These are phyloP conservation scores for Phocides pigmalion DNA, from an alignment of 1,140 invertebrate species.

Conservation along the genomic window DNA sequence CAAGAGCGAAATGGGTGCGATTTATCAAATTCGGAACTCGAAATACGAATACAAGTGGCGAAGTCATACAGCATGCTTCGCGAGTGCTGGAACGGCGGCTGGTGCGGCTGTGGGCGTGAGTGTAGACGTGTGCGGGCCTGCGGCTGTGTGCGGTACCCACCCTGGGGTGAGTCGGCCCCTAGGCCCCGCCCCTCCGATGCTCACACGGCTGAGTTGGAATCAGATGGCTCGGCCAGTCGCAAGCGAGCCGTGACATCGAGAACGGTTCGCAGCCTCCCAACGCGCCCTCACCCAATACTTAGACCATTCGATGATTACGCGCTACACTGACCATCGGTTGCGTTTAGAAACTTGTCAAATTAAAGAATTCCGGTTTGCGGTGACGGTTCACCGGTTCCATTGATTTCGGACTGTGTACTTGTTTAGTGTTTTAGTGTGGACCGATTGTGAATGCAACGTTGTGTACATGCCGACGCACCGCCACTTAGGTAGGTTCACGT, in stretches of 20 bases:
- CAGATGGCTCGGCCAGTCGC: slow-evolving; percentile 81
- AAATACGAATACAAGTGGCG: slow-evolving; percentile 52
- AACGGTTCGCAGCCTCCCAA: slow-evolving; percentile 73
- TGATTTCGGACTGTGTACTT: slow-evolving; percentile 60
- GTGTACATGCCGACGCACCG: slow-evolving; percentile 45
- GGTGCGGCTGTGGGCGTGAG: slow-evolving; percentile 53
- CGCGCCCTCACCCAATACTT: slow-evolving; percentile 58
- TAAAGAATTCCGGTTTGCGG: slow-evolving; percentile 63
- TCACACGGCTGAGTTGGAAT: slow-evolving; percentile 82
- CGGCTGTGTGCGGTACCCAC: slow-evolving; percentile 60
- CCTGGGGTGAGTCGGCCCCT: slow-evolving; percentile 55
- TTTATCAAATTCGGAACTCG: slow-evolving; percentile 40
- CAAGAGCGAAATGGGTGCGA: slow-evolving; percentile 18
- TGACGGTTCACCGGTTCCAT: slow-evolving; percentile 47
- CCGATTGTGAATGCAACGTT: slow-evolving; percentile 49
- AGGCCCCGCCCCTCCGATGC: slow-evolving; percentile 73
- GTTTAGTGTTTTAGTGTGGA: slow-evolving; percentile 55
- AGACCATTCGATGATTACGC: slow-evolving; percentile 76
- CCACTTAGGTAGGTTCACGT: slow-evolving; percentile 64
- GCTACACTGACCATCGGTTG: slow-evolving; percentile 66
- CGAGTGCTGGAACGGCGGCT: slow-evolving; percentile 39
- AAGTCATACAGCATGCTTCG: slow-evolving; percentile 57
- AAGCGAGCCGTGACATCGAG: slow-evolving; percentile 77
- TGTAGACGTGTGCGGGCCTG: slow-evolving; percentile 44
- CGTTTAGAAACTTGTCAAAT: slow-evolving; percentile 73